Percentiles rank a stretch among this genome's conserved stretches.
Evolutionary conservation across 2,113 vertebrate species (phyloP).

Genomic region (Macrotus californicus): DNA sequence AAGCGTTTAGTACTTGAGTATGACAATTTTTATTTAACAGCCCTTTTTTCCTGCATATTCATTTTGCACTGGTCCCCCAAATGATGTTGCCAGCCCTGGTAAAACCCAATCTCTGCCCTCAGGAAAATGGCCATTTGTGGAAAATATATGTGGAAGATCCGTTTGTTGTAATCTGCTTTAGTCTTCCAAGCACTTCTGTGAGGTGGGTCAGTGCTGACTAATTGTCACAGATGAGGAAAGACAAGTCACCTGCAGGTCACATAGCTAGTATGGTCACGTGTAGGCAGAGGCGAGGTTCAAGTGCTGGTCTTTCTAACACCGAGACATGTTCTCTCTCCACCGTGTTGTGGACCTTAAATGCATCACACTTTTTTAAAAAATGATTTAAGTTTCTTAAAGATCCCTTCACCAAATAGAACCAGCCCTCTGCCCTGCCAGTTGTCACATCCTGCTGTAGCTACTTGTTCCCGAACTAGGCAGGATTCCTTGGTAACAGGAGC

Average conservation of each 20-base stretch:
- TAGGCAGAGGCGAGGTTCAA: slow-evolving; percentile 27
- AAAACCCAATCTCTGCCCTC: neutral
- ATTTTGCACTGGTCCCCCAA: neutral
- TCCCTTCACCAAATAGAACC: neutral
- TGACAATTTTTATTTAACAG: neutral
- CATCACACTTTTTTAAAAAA: neutral
- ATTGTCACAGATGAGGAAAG: neutral
- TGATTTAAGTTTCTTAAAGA: neutral
- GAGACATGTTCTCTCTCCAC: slow-evolving; percentile 14
- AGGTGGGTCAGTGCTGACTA: neutral
- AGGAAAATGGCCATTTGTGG: neutral
- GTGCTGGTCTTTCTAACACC: slow-evolving; percentile 67
- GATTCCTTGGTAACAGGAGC: neutral
- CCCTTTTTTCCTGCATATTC: neutral
- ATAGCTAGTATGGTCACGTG: neutral
- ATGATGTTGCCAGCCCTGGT: neutral
- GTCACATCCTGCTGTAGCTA: neutral
- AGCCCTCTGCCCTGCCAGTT: neutral
- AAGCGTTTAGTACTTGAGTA: neutral
- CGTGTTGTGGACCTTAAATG: neutral
- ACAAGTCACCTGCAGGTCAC: neutral
- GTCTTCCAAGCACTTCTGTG: neutral
- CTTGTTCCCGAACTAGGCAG: neutral
- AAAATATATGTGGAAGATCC: neutral
- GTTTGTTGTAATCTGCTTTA: neutral